Evolutionary conservation across 2,888 invertebrate species (phyloP).

Genomic region (Bruchidius siliquastri): DNA sequence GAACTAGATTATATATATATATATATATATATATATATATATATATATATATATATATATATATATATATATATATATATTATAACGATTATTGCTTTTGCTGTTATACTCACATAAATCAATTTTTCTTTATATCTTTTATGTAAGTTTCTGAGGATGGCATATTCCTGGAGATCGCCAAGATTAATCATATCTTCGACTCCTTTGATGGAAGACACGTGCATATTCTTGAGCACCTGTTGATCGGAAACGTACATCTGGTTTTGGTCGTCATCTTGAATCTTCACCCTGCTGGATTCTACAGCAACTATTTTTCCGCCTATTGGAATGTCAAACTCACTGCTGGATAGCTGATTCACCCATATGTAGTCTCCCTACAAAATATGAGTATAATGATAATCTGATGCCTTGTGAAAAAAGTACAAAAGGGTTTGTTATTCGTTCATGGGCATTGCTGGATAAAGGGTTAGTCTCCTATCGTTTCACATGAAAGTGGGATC

Average conservation of each 20-base stretch:
- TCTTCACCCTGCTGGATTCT: conserved; percentile 70
- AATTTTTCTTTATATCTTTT: conserved; percentile 81
- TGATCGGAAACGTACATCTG: conserved; percentile 58
- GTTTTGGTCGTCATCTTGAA: conserved; percentile 79
- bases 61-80: no score
- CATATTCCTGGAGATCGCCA: conserved; percentile 91
- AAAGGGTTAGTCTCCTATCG: no score
- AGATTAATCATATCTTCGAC: conserved; percentile 96
- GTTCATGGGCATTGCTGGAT: no score
- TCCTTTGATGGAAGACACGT: conserved; percentile 71
- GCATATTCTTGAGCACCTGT: conserved; percentile 69
- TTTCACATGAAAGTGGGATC: no score
- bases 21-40: no score
- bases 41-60: no score
- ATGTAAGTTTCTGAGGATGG: conserved; percentile 86
- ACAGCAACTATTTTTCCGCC: conserved; percentile 78
- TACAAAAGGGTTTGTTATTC: no score
- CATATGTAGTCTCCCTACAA: conserved; percentile 82
- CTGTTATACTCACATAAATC: conserved; percentile 75
- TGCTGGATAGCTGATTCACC: conserved; percentile 68
- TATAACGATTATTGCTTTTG: no score
- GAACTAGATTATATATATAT: no score
- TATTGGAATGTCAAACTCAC: conserved; percentile 79
- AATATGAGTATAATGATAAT: no score
- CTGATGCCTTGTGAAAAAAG: no score